Evolutionary conservation across 2,797 vertebrate genomes (phyloP).

Genomic region (Dallia pectoralis): DNA sequence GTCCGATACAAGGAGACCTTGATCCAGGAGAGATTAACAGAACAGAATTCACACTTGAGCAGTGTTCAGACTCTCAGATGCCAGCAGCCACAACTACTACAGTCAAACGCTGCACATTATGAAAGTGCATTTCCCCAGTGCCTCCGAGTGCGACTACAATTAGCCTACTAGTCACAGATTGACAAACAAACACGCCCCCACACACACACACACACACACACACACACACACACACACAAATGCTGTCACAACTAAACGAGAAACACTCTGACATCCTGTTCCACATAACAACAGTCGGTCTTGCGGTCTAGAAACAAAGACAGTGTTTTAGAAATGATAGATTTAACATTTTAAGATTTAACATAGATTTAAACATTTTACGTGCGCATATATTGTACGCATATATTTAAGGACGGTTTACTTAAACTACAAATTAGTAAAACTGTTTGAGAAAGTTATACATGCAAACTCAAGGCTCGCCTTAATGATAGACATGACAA

Average conservation of each 20-base stretch:
- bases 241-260: conserved; percentile 48
- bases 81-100: not conserved
- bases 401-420: no score
- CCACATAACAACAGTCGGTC: not conserved
- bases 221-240: not conserved
- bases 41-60: not conserved
- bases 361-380: no score
- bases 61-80: not conserved
- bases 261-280: conserved; percentile 23
- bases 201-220: not conserved
- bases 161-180: not conserved
- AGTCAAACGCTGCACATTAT: not conserved
- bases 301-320: not conserved
- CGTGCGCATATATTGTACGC: no score
- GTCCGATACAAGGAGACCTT: not conserved
- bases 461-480: no score
- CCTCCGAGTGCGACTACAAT: not conserved
- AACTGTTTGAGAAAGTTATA: no score
- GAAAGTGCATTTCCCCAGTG: not conserved
- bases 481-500: no score
- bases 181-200: no score
- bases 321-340: not conserved
- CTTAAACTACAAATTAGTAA: no score
- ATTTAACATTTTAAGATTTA: no score
- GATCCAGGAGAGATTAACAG: not conserved